Evolutionary conservation across 2,113 vertebrate genomes (phyloP).

Genomic region (Zeus faber): DNA sequence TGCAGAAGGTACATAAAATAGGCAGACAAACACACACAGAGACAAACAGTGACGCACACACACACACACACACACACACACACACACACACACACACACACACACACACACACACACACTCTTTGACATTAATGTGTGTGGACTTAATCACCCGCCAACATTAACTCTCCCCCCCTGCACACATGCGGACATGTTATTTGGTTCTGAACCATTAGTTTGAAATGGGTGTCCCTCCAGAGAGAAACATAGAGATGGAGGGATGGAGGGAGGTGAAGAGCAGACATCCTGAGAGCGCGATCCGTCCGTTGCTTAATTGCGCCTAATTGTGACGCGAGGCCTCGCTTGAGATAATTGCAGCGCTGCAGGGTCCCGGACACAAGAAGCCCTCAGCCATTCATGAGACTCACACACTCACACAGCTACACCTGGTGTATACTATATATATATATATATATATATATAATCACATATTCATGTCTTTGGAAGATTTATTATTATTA

Average conservation of each 20-base stretch:
- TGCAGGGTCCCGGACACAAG: slow-evolving; percentile 64
- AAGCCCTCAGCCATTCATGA: slow-evolving; percentile 68
- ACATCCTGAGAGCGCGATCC: no score
- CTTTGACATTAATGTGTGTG: no score
- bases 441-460: slow-evolving; percentile 10
- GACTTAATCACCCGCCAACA: background rate
- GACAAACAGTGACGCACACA: background rate
- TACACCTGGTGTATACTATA: no score
- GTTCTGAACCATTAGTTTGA: no score
- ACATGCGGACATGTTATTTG: no score
- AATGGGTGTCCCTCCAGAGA: slow-evolving; percentile 51
- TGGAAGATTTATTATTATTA: no score
- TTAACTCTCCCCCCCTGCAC: no score
- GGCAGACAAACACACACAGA: background rate
- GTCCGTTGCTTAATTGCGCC: slow-evolving; percentile 77
- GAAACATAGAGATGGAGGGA: slow-evolving; percentile 24
- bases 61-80: slow-evolving; percentile 1
- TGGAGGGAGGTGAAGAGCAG: background rate
- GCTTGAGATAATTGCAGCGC: slow-evolving; percentile 71
- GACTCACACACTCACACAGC: slow-evolving; percentile 13
- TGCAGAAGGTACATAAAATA: background rate
- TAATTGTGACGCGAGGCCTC: slow-evolving; percentile 76
- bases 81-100: background rate
- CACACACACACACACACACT: background rate
- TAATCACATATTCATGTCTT: slow-evolving; percentile 8